phyloP scores from a whole-genome alignment of 2,113 vertebrate genomes.

The Zingel zingel region DNA sequence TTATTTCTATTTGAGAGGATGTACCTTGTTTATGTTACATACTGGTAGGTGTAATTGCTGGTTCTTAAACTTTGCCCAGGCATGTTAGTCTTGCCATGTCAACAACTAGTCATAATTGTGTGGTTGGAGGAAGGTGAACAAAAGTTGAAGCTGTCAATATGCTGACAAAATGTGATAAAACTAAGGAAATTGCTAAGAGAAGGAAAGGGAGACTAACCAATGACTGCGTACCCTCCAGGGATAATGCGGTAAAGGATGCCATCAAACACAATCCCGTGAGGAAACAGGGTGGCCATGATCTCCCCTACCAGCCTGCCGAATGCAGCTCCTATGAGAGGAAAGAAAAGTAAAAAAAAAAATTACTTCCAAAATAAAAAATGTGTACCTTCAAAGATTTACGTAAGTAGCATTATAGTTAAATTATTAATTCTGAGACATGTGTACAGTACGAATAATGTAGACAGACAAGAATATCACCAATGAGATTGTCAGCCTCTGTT shows the following conservation, averaged over 20 bases:
- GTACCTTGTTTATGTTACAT: too few relatives aligned
- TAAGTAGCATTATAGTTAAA: neutral
- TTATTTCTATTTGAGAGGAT: neutral
- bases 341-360: neutral
- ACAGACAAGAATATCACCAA: neutral
- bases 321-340: slow-evolving; percentile 86
- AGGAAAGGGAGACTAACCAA: slow-evolving; percentile 87
- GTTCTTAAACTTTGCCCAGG: too few relatives aligned
- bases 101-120: neutral
- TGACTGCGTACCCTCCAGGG: slow-evolving; percentile 96
- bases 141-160: neutral
- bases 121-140: neutral
- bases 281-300: slow-evolving; percentile 94
- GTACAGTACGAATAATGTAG: neutral
- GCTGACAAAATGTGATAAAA: neutral
- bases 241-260: slow-evolving; percentile 94
- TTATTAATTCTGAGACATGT: neutral
- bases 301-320: slow-evolving; percentile 94
- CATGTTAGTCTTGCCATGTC: neutral
- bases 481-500: neutral
- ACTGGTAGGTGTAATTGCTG: neutral
- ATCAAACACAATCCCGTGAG: slow-evolving; percentile 93
- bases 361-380: neutral
- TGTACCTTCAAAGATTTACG: neutral
- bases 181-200: neutral